Evolutionary conservation across 1,140 invertebrate species (phyloP), one percentile per base, ranked within the genome.

Genomic region (Microplitis mediator): DNA sequence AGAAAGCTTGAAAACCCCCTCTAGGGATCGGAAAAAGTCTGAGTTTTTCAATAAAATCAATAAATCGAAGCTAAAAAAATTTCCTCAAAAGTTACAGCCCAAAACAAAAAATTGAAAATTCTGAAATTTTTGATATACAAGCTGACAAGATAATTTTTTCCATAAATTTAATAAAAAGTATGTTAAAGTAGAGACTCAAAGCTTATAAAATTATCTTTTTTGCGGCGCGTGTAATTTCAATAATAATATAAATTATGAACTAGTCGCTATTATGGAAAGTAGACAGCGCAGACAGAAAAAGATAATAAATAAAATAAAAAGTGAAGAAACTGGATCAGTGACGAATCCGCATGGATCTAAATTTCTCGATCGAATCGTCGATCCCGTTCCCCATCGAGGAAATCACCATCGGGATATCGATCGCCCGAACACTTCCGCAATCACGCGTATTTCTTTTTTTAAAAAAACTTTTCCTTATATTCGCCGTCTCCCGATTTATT

Each of bases 191-290:
- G 23, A 23, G 23, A 23, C 23, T 23, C 23, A 23, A 23, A 23
- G 34, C 52, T 16, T 36, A 16, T 54, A 31, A 61, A 73, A 76
- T 76, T 78, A 84, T 78, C 80, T 81, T 80, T 84, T 85, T 79
- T 84, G 81, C 82, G 81, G 79, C 65, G 32, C 61, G 74, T 82
- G 81, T 81, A 80, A 85, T 83, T 71, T 68, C 64, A 51, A 67
- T 5, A 51, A 73, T 67, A n/a, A 65, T 9, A 45, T 45, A 45
- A 45, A 45, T 45, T 45, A 45, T 45, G 3, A 45, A 45, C 6
- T 45, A 9, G 39, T 45, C 6, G 3, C 39, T 45, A 23, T 23
- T 23, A 23, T 23, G 23, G 23, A 23, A 23, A 23, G 23, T 23
- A 23, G 23, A 23, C 23, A 23, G 23, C 23, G 58, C 32, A 71